These are phyloP conservation scores for Bilobella aurantiaca DNA, from an alignment of 1,140 invertebrate genomes.

Conservation along the genomic window DNA sequence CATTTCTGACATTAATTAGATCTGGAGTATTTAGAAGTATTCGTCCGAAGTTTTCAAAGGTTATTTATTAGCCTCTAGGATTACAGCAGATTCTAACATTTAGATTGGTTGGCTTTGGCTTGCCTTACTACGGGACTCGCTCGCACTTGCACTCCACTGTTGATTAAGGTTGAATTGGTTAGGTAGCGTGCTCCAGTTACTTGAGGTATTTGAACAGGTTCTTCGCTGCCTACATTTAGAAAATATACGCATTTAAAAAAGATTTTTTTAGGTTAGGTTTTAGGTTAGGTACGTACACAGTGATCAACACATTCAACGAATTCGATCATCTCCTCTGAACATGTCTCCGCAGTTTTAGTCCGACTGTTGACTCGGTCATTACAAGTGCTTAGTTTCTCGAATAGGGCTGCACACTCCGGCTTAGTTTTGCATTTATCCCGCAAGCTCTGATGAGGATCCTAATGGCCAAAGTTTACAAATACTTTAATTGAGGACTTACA, in stretches of 20 bases:
- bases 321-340: constrained; percentile 79
- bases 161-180: too few relatives aligned
- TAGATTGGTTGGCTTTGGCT: background rate
- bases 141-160: too few relatives aligned
- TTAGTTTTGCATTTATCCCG: constrained; percentile 54
- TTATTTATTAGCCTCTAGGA: background rate
- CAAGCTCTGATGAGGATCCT: constrained; percentile 27
- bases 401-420: constrained; percentile 51
- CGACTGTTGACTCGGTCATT: constrained; percentile 72
- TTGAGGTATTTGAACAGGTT: constrained; percentile 24
- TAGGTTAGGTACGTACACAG: constrained; percentile 51
- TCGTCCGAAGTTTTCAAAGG: background rate
- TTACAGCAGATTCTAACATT: background rate
- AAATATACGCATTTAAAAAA: too few relatives aligned
- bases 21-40: background rate
- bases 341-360: constrained; percentile 70
- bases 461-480: background rate
- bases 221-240: constrained; percentile 14
- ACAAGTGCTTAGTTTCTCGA: constrained; percentile 64
- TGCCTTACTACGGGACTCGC: background rate
- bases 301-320: constrained; percentile 81
- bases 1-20: background rate
- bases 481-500: background rate
- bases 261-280: background rate
- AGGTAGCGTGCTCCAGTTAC: background rate